phyloP scores from a whole-genome alignment of 1,140 invertebrate species.

The Drosophila ogumai region DNA sequence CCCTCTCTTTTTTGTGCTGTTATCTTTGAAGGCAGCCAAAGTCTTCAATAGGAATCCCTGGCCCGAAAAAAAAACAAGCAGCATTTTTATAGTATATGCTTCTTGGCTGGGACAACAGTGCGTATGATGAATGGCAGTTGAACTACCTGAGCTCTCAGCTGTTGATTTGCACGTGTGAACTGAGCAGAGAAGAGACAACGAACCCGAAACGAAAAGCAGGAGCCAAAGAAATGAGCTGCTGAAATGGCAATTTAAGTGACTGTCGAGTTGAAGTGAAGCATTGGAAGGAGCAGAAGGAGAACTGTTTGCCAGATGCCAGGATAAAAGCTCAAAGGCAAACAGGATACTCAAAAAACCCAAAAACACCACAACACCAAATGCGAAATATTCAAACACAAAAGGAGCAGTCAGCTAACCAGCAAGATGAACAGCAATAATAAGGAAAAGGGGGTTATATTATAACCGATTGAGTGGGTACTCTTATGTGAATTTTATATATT shows the following conservation, averaged over 20 bases:
- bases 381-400: conserved; percentile 43
- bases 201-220: conserved; percentile 21
- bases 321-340: conserved; percentile 68
- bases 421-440: conserved; percentile 23
- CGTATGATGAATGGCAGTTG: conserved; percentile 81
- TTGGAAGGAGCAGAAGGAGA: neutral
- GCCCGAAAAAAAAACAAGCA: neutral
- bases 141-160: conserved; percentile 57
- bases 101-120: conserved; percentile 57
- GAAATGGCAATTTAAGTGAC: conserved; percentile 82
- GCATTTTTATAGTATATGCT: conserved; percentile 14
- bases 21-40: conserved; percentile 47
- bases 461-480: neutral
- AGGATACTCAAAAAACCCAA: conserved; percentile 32
- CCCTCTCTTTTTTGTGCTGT: conserved; percentile 8
- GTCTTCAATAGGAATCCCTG: conserved; percentile 18
- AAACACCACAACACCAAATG: conserved; percentile 1
- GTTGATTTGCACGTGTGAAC: conserved; percentile 74
- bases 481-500: too few relatives aligned
- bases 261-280: conserved; percentile 58
- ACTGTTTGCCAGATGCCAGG: conserved; percentile 69
- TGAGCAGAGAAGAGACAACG: conserved; percentile 26
- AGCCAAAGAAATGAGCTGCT: conserved; percentile 71
- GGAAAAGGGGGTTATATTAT: conserved; percentile 2
- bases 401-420: conserved; percentile 14